Conservation (phyloP, 2,113 vertebrate species). For the Puffinus mauretanicus region DNA sequence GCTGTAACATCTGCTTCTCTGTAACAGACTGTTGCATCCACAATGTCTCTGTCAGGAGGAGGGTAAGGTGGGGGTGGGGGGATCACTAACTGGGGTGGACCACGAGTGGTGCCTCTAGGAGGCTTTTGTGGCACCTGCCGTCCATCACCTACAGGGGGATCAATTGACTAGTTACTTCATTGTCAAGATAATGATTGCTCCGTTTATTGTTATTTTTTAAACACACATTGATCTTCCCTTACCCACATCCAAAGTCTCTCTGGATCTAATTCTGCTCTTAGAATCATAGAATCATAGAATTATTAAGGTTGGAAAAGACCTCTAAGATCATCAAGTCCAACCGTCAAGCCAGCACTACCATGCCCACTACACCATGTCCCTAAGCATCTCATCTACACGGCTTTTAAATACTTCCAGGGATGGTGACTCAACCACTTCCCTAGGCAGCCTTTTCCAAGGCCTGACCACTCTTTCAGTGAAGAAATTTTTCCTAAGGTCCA, state of each 20-base stretch:
- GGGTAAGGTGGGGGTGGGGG: constrained; percentile 82
- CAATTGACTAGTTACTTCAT: constrained; percentile 68
- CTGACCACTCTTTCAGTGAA: too few species aligned
- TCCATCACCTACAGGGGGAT: constrained; percentile 79
- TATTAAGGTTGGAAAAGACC: too few species aligned
- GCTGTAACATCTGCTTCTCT: constrained; percentile 69
- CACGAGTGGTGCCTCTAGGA: constrained; percentile 73
- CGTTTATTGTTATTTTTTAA: neutral
- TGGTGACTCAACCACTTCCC: too few species aligned
- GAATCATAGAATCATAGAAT: too few species aligned
- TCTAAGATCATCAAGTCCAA: too few species aligned
- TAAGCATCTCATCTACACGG: too few species aligned
- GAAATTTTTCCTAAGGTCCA: too few species aligned
- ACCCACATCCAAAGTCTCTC: neutral
- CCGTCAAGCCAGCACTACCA: too few species aligned
- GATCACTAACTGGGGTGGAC: constrained; percentile 74
- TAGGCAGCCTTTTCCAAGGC: too few species aligned
- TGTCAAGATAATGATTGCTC: neutral
- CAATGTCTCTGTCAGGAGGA: constrained; percentile 72
- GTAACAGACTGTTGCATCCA: constrained; percentile 60
- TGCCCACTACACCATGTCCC: too few species aligned
- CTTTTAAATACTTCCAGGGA: too few species aligned
- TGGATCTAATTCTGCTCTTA: neutral
- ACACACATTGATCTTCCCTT: neutral
- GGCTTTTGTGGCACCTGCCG: constrained; percentile 81